phyloP scores from a whole-genome alignment of 2,113 vertebrate species.

The Anhinga anhinga region DNA sequence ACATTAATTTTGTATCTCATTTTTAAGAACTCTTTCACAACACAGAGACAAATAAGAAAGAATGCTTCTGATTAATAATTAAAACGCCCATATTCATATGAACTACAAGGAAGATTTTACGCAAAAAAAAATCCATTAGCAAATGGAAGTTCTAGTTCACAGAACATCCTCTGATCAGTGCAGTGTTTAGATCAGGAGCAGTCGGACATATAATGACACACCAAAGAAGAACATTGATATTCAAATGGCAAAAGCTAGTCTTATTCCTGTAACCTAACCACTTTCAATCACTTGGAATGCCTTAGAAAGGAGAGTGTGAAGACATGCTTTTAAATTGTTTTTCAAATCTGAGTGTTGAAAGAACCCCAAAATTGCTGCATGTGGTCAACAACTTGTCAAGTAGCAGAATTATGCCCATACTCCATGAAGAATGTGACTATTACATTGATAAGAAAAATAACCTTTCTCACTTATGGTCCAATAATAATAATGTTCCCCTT shows the following conservation, averaged over 20 bases:
- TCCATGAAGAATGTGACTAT: neutral
- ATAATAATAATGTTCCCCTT: neutral
- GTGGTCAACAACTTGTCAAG: neutral
- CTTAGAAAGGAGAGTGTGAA: neutral
- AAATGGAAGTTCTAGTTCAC: constrained; percentile 21
- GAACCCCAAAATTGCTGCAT: neutral
- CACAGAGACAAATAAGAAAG: constrained; percentile 19
- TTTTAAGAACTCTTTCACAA: constrained; percentile 28
- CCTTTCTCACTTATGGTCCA: neutral
- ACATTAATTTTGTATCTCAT: neutral
- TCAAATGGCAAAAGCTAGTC: neutral
- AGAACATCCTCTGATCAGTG: neutral
- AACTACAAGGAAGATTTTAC: constrained; percentile 8
- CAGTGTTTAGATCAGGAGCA: neutral
- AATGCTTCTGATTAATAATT: constrained; percentile 38
- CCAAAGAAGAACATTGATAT: neutral
- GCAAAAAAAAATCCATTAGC: neutral
- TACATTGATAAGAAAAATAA: neutral
- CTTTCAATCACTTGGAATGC: neutral
- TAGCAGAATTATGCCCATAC: neutral
- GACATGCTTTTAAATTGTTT: neutral
- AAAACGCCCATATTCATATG: constrained; percentile 36
- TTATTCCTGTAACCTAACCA: neutral
- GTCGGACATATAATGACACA: neutral
- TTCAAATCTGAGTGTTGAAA: neutral